Conservation (phyloP, 2,888 invertebrate genomes). For the Drosophila diplacantha region DNA sequence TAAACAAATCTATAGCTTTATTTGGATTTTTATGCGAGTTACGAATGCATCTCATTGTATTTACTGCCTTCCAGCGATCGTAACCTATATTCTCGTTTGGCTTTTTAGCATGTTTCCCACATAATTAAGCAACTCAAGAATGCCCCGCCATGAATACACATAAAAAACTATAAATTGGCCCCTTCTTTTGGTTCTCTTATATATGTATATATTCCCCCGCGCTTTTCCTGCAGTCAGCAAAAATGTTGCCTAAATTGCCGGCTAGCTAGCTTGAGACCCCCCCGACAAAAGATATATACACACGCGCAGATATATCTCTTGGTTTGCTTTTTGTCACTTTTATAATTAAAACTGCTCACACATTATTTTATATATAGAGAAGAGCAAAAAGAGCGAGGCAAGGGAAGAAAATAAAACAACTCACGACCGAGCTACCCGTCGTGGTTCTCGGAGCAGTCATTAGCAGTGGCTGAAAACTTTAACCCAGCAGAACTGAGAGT, state of each 20-base stretch:
- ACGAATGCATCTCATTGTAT: background rate
- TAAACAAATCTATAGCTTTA: conserved; percentile 8
- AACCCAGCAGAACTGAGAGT: conserved; percentile 21
- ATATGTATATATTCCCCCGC: background rate
- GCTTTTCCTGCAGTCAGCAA: conserved; percentile 27
- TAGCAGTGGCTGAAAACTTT: conserved; percentile 28
- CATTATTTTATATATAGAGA: conserved; percentile 37
- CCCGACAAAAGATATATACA: conserved; percentile 33
- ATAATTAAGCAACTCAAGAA: conserved; percentile 23
- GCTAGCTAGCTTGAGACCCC: conserved; percentile 23
- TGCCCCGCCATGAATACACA: conserved; percentile 16
- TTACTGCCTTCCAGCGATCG: conserved; percentile 3
- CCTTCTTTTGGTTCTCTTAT: conserved; percentile 7
- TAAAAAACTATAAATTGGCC: conserved; percentile 36
- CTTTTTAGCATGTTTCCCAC: conserved; percentile 6
- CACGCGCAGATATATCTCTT: conserved; percentile 18
- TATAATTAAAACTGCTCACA: conserved; percentile 60
- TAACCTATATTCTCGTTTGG: conserved; percentile 13
- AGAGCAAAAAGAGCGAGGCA: conserved; percentile 16
- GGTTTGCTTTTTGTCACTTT: conserved; percentile 56
- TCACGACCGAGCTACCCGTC: conserved; percentile 42
- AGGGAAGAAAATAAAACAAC: conserved; percentile 26
- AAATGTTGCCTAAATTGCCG: conserved; percentile 45
- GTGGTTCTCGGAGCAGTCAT: conserved; percentile 28
- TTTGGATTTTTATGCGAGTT: conserved; percentile 1